A percentile compares a stretch with the other conserved stretches of the same genome.
These are phyloP conservation scores for Megalops atlanticus DNA, from an alignment of 2,113 vertebrate genomes.

Conservation along the genomic window DNA sequence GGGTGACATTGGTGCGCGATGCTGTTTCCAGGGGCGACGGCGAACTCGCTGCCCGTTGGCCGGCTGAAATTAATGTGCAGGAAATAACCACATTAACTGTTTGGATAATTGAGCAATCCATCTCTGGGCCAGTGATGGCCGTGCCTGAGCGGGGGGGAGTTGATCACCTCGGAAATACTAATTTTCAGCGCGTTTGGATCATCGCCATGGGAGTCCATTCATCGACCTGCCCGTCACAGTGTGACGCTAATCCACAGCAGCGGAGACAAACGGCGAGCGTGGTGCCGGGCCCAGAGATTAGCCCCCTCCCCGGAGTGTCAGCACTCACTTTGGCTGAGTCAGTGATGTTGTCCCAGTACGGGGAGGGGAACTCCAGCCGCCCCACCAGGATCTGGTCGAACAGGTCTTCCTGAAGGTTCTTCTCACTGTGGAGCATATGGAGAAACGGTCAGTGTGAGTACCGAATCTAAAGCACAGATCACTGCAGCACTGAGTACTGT, in stretches of 20 bases:
- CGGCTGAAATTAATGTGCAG: background rate
- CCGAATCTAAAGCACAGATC: too few species aligned
- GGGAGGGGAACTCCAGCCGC: constrained; percentile 93
- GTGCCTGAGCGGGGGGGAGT: background rate
- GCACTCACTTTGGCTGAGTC: constrained; percentile 85
- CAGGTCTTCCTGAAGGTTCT: constrained; percentile 94
- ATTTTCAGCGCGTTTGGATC: background rate
- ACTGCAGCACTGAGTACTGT: too few species aligned
- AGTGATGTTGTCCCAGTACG: constrained; percentile 95
- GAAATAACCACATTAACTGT: background rate
- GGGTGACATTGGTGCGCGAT: background rate
- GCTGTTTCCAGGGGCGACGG: background rate
- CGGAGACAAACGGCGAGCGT: background rate
- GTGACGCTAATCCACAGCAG: background rate
- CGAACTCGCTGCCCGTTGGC: background rate
- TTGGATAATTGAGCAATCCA: background rate
- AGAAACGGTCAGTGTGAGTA: background rate
- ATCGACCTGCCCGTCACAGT: background rate
- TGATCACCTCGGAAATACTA: background rate
- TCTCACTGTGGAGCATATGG: constrained; percentile 77
- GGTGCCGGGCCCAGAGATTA: background rate
- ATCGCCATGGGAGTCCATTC: background rate
- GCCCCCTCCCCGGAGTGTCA: background rate
- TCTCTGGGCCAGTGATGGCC: background rate
- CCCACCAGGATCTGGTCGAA: constrained; percentile 97